These are phyloP conservation scores for Himalopsyche kuldschensis DNA, from an alignment of 2,888 invertebrate species.

Conservation along the genomic window DNA sequence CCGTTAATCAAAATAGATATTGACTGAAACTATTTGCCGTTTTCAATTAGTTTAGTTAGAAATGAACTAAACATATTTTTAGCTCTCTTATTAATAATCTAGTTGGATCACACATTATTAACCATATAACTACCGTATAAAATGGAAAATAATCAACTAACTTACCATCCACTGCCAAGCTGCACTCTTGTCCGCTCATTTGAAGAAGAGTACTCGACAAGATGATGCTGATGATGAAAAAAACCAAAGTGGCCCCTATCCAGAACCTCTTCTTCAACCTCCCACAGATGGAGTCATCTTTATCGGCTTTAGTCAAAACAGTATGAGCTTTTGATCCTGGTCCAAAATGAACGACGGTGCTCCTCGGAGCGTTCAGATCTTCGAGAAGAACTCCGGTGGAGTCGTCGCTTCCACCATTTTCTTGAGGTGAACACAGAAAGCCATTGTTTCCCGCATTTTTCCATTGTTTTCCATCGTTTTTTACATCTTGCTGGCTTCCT, in stretches of 20 bases:
- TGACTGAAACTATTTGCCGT: no score
- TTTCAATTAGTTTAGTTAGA: no score
- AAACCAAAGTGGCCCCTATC: constrained; percentile 16
- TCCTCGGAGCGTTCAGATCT: constrained; percentile 39
- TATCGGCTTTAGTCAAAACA: constrained; percentile 14
- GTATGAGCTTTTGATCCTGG: constrained; percentile 41
- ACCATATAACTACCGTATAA: no score
- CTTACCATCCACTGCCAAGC: background rate
- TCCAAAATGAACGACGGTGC: constrained; percentile 48
- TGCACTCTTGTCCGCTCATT: constrained; percentile 20
- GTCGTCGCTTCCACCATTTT: constrained; percentile 39
- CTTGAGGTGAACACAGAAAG: constrained; percentile 45
- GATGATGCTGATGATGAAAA: constrained; percentile 31
- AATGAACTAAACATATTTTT: no score
- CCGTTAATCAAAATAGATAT: no score
- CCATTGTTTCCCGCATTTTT: constrained; percentile 46
- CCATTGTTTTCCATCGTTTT: constrained; percentile 12
- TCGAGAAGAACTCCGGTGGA: constrained; percentile 37
- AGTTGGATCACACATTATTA: no score
- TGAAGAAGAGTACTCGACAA: constrained; percentile 31
- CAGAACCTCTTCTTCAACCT: constrained; percentile 14
- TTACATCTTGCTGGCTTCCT: background rate
- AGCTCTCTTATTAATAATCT: no score
- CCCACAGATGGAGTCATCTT: background rate
- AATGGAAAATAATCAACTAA: background rate